Evolutionary conservation across 2,113 vertebrate species (phyloP).

Genomic region (Urocynchramus pylzowi): DNA sequence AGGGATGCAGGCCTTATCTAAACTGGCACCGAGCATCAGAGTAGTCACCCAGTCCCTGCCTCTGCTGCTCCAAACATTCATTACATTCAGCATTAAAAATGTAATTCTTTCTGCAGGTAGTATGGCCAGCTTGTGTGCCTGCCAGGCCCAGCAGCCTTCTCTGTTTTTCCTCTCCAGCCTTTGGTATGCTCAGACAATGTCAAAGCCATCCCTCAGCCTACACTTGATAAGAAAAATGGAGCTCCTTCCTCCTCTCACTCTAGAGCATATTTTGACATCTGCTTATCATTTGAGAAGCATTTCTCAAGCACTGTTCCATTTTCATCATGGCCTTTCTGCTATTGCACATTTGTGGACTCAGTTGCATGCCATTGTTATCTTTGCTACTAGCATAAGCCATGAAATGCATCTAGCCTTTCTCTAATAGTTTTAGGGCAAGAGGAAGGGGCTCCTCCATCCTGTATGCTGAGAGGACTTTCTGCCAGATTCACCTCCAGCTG

Average conservation of each 20-base stretch:
- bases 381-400: neutral
- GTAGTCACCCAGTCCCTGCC: neutral
- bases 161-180: neutral
- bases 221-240: neutral
- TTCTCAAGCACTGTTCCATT: neutral
- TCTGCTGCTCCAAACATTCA: neutral
- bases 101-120: neutral
- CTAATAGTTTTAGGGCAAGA: neutral
- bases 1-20: neutral
- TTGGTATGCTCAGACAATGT: neutral
- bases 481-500: slow-evolving; percentile 36
- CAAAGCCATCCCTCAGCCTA: neutral
- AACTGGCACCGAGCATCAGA: neutral
- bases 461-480: neutral
- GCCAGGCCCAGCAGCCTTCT: neutral
- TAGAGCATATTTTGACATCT: slow-evolving; percentile 10
- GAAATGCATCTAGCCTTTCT: neutral
- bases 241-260: neutral
- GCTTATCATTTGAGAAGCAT: neutral
- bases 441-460: neutral
- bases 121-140: neutral
- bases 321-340: neutral
- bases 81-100: neutral
- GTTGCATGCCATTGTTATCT: neutral
- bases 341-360: neutral